Evolutionary conservation across 2,888 invertebrate genomes (phyloP).

Genomic region (Torymus texanus): DNA sequence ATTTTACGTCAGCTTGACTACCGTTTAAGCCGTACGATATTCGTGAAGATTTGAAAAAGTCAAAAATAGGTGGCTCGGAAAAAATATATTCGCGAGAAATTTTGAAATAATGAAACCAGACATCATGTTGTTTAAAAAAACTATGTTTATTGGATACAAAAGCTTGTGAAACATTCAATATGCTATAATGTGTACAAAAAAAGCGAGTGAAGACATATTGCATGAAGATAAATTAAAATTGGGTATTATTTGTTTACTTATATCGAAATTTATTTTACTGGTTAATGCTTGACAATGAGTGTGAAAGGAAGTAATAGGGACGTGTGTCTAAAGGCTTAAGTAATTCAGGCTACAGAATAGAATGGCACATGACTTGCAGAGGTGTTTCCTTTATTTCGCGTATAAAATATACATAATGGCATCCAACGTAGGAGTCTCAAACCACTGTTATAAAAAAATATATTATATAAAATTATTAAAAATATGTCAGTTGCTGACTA

Average conservation of each 20-base stretch:
- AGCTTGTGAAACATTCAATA: slow-evolving; percentile 1
- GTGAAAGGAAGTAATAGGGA: slow-evolving; percentile 35
- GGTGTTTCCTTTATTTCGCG: slow-evolving; percentile 69
- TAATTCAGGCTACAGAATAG: slow-evolving; percentile 56
- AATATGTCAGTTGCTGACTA: slow-evolving; percentile 62
- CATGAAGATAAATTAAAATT: background rate
- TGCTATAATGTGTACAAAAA: slow-evolving; percentile 10
- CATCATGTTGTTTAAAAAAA: slow-evolving; percentile 11
- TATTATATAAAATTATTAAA: slow-evolving; percentile 60
- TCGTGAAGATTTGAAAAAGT: background rate
- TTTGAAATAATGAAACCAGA: slow-evolving; percentile 31
- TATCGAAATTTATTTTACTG: slow-evolving; percentile 6
- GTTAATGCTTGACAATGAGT: slow-evolving; percentile 22
- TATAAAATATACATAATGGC: slow-evolving; percentile 73
- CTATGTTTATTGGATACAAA: slow-evolving; percentile 34
- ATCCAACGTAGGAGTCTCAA: slow-evolving; percentile 69
- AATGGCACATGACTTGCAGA: slow-evolving; percentile 63
- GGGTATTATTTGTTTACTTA: slow-evolving; percentile 19
- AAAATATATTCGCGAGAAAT: background rate
- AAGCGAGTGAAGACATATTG: slow-evolving; percentile 1
- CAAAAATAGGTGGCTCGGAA: background rate
- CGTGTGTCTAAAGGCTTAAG: slow-evolving; percentile 40
- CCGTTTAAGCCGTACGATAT: slow-evolving; percentile 1
- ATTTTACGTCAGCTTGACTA: slow-evolving; percentile 29
- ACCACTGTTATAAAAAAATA: slow-evolving; percentile 69